These are phyloP conservation scores for Drosophila arawakana DNA, from an alignment of 1,140 invertebrate species.

Conservation along the genomic window DNA sequence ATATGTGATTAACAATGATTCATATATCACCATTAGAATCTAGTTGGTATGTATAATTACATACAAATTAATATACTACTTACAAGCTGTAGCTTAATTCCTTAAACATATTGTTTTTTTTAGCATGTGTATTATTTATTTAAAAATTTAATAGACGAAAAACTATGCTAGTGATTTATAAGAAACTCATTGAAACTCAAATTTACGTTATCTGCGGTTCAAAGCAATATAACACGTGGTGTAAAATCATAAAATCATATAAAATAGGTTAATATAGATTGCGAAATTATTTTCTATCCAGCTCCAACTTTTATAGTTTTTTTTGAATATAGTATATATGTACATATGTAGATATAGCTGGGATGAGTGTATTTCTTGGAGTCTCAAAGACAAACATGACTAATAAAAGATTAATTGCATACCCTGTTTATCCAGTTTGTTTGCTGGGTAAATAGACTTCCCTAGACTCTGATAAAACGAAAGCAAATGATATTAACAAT, in stretches of 20 bases:
- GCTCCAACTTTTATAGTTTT: neutral
- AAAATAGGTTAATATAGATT: neutral
- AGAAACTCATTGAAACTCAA: neutral
- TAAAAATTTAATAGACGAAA: neutral
- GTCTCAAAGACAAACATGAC: slow-evolving; percentile 5
- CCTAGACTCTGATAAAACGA: neutral
- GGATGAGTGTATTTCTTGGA: neutral
- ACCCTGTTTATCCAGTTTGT: slow-evolving; percentile 11
- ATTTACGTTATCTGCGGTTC: too few relatives aligned
- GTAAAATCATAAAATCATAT: neutral
- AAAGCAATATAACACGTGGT: too few relatives aligned
- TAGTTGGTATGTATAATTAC: too few relatives aligned
- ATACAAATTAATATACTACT: too few relatives aligned
- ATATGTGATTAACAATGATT: too few relatives aligned
- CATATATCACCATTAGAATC: too few relatives aligned
- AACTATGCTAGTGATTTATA: neutral
- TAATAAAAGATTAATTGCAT: slow-evolving; percentile 14
- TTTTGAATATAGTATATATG: neutral
- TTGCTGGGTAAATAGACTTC: neutral
- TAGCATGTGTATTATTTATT: neutral
- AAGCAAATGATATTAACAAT: too few relatives aligned
- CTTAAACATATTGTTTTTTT: neutral
- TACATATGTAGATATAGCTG: neutral
- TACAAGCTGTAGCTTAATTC: too few relatives aligned
- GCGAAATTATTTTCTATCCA: neutral